Base-by-base conservation (phyloP, 53 echinoderm and acorn worm species). In the Crossaster papposus region DNA sequence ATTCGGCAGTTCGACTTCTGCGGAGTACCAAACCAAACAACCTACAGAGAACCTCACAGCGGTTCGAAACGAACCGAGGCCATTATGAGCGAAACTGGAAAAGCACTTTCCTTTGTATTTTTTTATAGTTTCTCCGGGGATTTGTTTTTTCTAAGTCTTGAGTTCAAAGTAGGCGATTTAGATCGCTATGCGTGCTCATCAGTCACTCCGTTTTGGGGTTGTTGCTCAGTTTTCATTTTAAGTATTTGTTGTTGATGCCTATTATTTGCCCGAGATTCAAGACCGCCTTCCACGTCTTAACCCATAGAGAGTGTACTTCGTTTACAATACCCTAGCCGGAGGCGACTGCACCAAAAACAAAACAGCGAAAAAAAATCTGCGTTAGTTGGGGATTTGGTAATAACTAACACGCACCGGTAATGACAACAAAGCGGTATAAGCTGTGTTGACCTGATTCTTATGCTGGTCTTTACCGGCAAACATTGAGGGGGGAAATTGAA, bases 391-490 rank as follows among this genome's bases (percentile, higher is more conserved):
- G 35, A 28, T 33, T n/a, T 20, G 51, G 50, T 51, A 78, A 78
- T 52, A 78, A 78, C 52, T 23, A 78, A 78, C 79, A 78, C 79
- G 79, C 44, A 78, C 79, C 79, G 52, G 79, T 78, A 50, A 52
- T 78, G 51, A 78, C 79, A 78, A 78, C 79, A 52, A 77, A 14
- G 23, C 29, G 29, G 23, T 28, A 31, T 58, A 44, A 30, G 75
- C 20, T 36, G 5, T 35, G 75, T 74, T 35, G 75, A 74, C 75
- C 75, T 34, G 36, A 34, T 35, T 74, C 36, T 74, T 74, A 15
- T 58, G 12, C 58, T 44, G 44, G 58, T 58, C 22, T 20, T 58
- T 3, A 58, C 17, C 12, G 22, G 58, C 12, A 17, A 58, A 20
- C 22, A 20, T 15, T 7, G 8, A 7, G 53, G 58, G 17, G 58